Conservation (phyloP, 2,113 vertebrate genomes). For the Propithecus coquereli region DNA sequence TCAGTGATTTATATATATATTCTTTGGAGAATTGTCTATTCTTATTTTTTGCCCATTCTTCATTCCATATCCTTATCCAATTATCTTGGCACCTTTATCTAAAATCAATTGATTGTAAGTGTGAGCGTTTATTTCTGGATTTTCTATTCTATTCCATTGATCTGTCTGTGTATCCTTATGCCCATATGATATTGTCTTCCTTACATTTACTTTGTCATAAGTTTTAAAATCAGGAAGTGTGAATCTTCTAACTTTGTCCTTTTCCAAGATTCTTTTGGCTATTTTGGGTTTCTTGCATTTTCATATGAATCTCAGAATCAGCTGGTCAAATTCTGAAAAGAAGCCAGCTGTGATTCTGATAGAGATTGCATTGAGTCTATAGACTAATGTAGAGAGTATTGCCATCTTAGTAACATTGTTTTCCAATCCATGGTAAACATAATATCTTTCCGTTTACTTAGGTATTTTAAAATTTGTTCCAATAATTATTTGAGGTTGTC, state of each 20-base stretch:
- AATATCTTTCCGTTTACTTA: not conserved
- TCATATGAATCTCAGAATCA: not conserved
- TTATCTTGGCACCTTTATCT: not conserved
- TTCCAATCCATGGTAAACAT: not conserved
- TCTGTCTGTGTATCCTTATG: not conserved
- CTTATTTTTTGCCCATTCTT: not conserved
- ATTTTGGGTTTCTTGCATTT: not conserved
- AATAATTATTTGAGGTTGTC: not conserved
- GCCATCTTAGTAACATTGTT: not conserved
- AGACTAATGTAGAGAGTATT: not conserved
- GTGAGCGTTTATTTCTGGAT: not conserved
- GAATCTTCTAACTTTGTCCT: not conserved
- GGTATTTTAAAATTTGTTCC: not conserved
- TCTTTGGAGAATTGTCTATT: not conserved
- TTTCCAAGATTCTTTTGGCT: not conserved
- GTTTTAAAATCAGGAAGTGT: not conserved
- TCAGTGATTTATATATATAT: not conserved
- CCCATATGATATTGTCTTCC: not conserved
- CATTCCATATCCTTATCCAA: not conserved
- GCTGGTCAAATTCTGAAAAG: not conserved
- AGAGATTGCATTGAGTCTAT: not conserved
- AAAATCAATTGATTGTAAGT: not conserved
- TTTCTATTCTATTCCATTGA: not conserved
- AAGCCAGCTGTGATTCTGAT: not conserved
- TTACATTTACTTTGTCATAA: not conserved